Percentiles rank a stretch among this genome's conserved stretches.
These are phyloP conservation scores for Periparus ater DNA, from an alignment of 2,797 vertebrate genomes.

Conservation along the genomic window DNA sequence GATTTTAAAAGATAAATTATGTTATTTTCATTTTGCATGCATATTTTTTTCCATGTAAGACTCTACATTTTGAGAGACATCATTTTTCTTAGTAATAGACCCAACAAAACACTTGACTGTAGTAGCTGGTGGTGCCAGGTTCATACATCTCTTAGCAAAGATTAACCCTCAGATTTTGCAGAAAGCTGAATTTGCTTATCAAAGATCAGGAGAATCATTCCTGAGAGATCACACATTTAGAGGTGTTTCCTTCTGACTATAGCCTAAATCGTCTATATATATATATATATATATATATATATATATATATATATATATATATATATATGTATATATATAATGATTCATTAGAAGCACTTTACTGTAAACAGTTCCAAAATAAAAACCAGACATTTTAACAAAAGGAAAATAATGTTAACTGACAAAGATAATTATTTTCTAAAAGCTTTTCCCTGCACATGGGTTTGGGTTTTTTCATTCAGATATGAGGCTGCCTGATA, in stretches of 20 bases:
- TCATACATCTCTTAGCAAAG: neutral
- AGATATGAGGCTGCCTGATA: neutral
- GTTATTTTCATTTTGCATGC: constrained; percentile 10
- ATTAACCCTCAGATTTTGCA: neutral
- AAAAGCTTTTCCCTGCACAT: constrained; percentile 47
- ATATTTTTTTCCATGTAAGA: neutral
- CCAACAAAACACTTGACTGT: constrained; percentile 13
- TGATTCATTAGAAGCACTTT: constrained; percentile 50
- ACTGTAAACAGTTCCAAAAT: constrained; percentile 38
- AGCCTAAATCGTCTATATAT: neutral
- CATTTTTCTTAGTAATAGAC: neutral
- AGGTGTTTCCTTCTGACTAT: constrained; percentile 26
- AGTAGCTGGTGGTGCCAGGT: neutral
- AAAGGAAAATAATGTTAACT: constrained; percentile 54
- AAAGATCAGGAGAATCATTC: constrained; percentile 5
- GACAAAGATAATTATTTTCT: constrained; percentile 59
- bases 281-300: neutral
- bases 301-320: neutral
- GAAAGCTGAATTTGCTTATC: neutral
- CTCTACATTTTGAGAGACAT: neutral
- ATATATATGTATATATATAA: neutral
- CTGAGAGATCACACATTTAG: constrained; percentile 34
- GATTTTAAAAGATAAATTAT: neutral
- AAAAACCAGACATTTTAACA: constrained; percentile 55
- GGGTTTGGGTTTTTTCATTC: neutral